Evolutionary conservation across 2,113 vertebrate species (phyloP).

Genomic region (Phodopus roborovskii): DNA sequence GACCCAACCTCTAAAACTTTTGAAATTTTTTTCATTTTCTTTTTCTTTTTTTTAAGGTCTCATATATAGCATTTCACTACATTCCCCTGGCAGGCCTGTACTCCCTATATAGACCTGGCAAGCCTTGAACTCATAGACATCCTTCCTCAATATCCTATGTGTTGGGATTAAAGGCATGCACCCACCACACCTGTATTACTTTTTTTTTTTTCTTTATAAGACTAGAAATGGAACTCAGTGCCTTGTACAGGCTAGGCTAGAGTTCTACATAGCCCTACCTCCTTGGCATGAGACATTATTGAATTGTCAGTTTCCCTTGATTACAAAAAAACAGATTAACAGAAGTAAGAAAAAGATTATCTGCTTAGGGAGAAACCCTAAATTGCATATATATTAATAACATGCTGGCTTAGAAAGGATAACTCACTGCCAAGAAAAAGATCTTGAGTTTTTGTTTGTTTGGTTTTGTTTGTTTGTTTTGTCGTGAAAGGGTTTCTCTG

Average conservation of each 20-base stretch:
- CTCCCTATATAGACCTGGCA: too few species aligned
- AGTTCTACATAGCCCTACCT: neutral
- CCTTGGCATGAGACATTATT: neutral
- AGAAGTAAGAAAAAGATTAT: neutral
- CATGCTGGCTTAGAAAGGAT: neutral
- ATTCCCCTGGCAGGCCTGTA: too few species aligned
- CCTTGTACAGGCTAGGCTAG: neutral
- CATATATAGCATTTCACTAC: too few species aligned
- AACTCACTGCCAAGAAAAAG: neutral
- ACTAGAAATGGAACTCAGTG: too few species aligned
- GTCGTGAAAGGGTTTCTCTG: too few species aligned
- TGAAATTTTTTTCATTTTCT: neutral
- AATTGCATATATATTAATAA: neutral
- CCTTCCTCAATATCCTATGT: too few species aligned
- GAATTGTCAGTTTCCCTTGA: constrained; percentile 9
- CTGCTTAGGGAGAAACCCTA: neutral
- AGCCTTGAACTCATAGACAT: too few species aligned
- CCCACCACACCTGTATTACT: too few species aligned
- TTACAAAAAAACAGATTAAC: constrained; percentile 17
- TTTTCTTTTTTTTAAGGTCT: neutral
- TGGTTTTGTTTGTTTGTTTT: too few species aligned
- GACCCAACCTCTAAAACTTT: neutral
- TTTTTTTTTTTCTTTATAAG: neutral
- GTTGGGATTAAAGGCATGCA: too few species aligned
- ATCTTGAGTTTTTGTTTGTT: constrained; percentile 17